Base-by-base conservation (phyloP, 2,888 invertebrate species). In the Maniola hyperantus region DNA sequence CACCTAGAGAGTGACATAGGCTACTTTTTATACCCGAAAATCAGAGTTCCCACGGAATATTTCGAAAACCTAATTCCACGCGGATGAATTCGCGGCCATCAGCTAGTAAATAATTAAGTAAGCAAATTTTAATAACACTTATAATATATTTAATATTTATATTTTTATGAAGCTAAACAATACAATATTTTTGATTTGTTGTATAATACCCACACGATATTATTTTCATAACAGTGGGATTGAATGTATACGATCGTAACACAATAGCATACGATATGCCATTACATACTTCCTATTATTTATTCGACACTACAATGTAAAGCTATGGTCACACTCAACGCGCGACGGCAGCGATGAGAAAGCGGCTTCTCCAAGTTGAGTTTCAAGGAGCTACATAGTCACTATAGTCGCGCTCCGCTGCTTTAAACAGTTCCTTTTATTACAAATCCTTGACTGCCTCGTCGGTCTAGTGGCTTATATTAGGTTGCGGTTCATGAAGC, bases 171-270 rank as follows among this genome's bases (percentile, higher is more conserved):
- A 26, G 26, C 26, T 26, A 26, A 26, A 26, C 26, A 26, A 26
- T 26, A 26, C 13, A 42, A 13, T 44, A 44, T n/a, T 44, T 44
- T n/a, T 44, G 11, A 18, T 15, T 18, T 48, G 18, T 18, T 51
- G 11, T 5, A 20, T 26, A 50, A 20, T 20, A 20, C 11, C 20
- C 8, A 33, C 5, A 59, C 33, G 0, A 33, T 4, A n/a, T 13
- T 60, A 34, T 60, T 60, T 50, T 60, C 39, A 53, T 42, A 62
- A 53, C 44, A 62, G 33, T 33, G n/a, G n/a, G 7, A 42, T 53
- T 51, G 13, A 26, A 51, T 34, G 18, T 33, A 61, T 54, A n/a
- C 44, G 53, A 53, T 62, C 42, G 42, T 11, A 26, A 42, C 11
- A 62, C 62, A 62, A 42, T 53, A 61, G 20, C 11, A 50, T 34